Evolutionary conservation across 2,797 vertebrate genomes (phyloP), one percentile per base, ranked within the genome.

Genomic region (Miichthys miiuy): DNA sequence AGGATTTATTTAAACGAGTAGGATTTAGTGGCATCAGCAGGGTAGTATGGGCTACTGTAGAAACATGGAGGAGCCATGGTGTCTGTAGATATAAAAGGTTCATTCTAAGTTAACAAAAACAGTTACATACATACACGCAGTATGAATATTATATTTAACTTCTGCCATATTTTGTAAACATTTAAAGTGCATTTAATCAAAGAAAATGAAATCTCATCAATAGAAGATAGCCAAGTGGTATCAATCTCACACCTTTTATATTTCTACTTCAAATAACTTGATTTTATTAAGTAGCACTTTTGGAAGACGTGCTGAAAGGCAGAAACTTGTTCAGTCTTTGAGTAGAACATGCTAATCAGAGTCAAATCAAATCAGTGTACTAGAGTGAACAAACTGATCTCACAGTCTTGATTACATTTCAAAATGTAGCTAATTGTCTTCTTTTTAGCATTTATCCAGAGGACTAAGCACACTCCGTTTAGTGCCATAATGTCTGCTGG

Each of bases 311-410:
- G 41, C 62, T 13, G 41, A 75, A 82, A 81, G 64, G 48, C 41
- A 34, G 55, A n/a, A 46, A 71, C 23, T 68, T 63, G 5, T 58
- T 82, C 50, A 20, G 41, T 60, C 65, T 60, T 61, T 41, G 47
- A 61, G 62, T 13, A 58, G 63, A 57, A 70, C 11, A 25, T 74
- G 30, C 16, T 42, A 61, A 82, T 79, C 52, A 75, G 65, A 51
- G 8, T 38, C 34, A 38, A 38, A 38, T 38, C 12, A 75, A 75
- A 38, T 38, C 34, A 38, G 34, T 38, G 61, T 46, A 48, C 16
- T 46, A 56, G 2, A 48, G 21, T 30, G 42, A 21, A 68, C 42
- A 38, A 54, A 8, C 6, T 20, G 1, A 50, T 68, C 47, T 48
- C 5, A 46, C 10, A 48, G 62, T 8, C 38, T 63, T 84, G 46